Percentiles rank a stretch among this genome's conserved stretches.
Conservation (phyloP, 1,140 invertebrate species). For the Chironomus tepperi region DNA sequence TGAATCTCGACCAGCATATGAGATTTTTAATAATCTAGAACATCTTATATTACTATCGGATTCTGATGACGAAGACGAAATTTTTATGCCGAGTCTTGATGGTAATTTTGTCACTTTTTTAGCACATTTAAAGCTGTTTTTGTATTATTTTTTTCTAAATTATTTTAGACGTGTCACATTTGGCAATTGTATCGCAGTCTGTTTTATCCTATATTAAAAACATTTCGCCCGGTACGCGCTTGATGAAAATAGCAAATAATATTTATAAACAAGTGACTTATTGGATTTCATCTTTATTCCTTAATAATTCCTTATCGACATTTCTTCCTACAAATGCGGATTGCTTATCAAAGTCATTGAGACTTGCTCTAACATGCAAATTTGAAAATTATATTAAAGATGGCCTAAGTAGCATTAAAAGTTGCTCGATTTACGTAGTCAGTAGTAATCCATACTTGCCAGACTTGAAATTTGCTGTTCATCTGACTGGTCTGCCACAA, state of each 20-base stretch:
- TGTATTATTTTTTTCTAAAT: background rate
- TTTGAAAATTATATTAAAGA: background rate
- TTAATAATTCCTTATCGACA: slow-evolving; percentile 32
- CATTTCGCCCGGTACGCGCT: slow-evolving; percentile 35
- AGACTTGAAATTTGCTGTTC: background rate
- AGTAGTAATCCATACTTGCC: slow-evolving; percentile 29
- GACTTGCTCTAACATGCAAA: slow-evolving; percentile 18
- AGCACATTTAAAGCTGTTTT: background rate
- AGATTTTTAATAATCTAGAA: slow-evolving; percentile 37
- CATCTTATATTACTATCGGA: slow-evolving; percentile 36
- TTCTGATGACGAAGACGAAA: slow-evolving; percentile 38
- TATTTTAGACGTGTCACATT: slow-evolving; percentile 34
- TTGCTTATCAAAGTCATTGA: background rate
- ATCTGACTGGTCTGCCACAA: slow-evolving; percentile 54
- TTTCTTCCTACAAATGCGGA: slow-evolving; percentile 37
- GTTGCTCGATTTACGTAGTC: slow-evolving; percentile 33
- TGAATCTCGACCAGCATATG: slow-evolving; percentile 31
- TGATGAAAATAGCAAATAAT: slow-evolving; percentile 34
- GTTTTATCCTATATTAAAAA: slow-evolving; percentile 36
- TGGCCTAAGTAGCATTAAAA: background rate
- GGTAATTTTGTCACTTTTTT: slow-evolving; percentile 22
- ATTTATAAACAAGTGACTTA: slow-evolving; percentile 36
- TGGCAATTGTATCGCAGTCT: slow-evolving; percentile 39
- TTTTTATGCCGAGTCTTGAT: slow-evolving; percentile 36
- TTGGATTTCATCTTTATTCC: slow-evolving; percentile 36